Conservation (phyloP, 2,888 invertebrate genomes). For the Alsophila aescularia region DNA sequence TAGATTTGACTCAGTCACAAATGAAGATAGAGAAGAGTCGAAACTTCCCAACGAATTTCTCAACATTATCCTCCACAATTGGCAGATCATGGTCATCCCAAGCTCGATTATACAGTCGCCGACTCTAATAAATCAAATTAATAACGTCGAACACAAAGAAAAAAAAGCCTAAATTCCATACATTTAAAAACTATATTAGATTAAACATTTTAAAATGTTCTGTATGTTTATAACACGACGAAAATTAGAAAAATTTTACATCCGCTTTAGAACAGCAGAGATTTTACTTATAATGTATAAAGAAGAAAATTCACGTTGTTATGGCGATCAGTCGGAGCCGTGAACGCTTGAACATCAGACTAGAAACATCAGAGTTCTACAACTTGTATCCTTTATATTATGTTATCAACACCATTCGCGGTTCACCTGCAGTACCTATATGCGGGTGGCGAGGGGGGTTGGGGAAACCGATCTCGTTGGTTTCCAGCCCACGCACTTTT, state of each 20-base stretch:
- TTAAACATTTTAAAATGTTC: neutral
- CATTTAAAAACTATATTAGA: slow-evolving; percentile 10
- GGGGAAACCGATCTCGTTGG: too few relatives aligned
- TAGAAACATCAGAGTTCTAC: too few relatives aligned
- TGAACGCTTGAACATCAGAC: too few relatives aligned
- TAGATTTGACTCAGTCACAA: neutral
- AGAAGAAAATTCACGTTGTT: too few relatives aligned
- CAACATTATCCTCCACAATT: slow-evolving; percentile 4
- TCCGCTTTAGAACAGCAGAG: neutral
- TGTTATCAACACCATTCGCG: too few relatives aligned
- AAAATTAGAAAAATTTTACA: slow-evolving; percentile 28
- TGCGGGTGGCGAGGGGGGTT: too few relatives aligned
- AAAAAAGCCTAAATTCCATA: slow-evolving; percentile 7
- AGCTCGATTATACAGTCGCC: slow-evolving; percentile 28
- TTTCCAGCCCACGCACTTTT: too few relatives aligned
- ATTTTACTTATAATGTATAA: too few relatives aligned
- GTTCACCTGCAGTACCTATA: too few relatives aligned
- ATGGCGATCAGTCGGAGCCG: neutral
- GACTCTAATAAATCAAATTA: slow-evolving; percentile 29
- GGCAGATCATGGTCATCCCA: slow-evolving; percentile 26
- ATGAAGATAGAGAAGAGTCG: neutral
- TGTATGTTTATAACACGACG: slow-evolving; percentile 15
- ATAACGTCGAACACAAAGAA: slow-evolving; percentile 8
- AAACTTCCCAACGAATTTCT: neutral
- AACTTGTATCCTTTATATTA: too few relatives aligned